Percentiles rank a stretch among this genome's conserved stretches.
Conservation (phyloP, 2,888 invertebrate genomes). For the Folsomia candida region DNA sequence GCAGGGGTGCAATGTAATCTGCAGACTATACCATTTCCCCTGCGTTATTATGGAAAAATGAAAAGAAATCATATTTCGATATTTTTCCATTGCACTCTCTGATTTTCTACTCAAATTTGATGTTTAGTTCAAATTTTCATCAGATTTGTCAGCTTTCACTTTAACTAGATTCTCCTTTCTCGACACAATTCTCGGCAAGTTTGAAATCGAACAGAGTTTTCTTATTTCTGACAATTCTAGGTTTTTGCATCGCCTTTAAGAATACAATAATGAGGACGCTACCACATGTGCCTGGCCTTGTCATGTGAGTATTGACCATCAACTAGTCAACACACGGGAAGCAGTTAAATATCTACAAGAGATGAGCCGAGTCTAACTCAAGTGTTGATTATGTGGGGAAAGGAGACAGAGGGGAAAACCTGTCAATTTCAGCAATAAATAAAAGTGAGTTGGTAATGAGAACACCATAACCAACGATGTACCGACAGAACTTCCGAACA, state of each 20-base stretch:
- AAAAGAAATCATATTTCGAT: background rate
- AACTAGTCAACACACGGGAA: no score
- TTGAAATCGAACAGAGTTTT: no score
- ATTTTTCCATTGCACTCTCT: background rate
- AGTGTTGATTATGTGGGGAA: background rate
- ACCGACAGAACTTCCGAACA: background rate
- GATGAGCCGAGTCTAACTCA: background rate
- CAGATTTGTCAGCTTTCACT: no score
- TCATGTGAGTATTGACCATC: no score
- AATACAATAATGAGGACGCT: no score
- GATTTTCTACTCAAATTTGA: background rate
- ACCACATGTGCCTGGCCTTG: no score
- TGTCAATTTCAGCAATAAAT: conserved; percentile 29
- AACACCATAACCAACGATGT: background rate
- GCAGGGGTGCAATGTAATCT: background rate
- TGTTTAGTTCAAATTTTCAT: background rate
- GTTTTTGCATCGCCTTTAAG: no score
- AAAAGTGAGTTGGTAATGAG: conserved; percentile 24
- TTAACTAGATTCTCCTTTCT: no score
- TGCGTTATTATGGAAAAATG: background rate
- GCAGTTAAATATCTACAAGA: no score
- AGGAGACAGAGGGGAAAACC: conserved; percentile 18
- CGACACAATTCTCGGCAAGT: no score
- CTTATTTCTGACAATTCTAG: no score
- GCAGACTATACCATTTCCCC: background rate